Evolutionary conservation across 2,113 vertebrate genomes (phyloP).

Genomic region (Coryphaenoides rupestris): DNA sequence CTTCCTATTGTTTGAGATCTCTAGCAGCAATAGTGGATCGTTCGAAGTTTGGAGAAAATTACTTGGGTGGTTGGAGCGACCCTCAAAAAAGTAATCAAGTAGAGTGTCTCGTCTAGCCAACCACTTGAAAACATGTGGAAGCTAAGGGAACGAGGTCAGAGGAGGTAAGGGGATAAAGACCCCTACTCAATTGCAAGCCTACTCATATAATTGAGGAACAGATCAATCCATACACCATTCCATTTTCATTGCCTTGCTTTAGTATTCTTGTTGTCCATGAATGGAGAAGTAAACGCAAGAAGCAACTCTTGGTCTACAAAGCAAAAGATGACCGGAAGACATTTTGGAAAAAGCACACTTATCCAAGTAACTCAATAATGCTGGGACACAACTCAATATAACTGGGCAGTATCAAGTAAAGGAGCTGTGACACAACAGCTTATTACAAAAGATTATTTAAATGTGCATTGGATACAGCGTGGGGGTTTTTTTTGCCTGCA

Average conservation of each 20-base stretch:
- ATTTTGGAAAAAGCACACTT: no score
- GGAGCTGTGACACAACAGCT: slow-evolving; percentile 10
- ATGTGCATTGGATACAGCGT: slow-evolving; percentile 11
- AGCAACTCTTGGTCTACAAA: no score
- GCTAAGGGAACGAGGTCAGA: slow-evolving; percentile 42
- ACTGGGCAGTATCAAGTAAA: neutral
- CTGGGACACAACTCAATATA: neutral
- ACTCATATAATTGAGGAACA: slow-evolving; percentile 21
- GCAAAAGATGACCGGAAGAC: no score
- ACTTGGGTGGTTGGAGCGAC: slow-evolving; percentile 15
- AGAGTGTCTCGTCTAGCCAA: slow-evolving; percentile 38
- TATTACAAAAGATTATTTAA: slow-evolving; percentile 2
- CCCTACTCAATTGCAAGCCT: slow-evolving; percentile 19
- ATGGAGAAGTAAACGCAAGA: no score
- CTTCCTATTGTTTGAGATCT: slow-evolving; percentile 6
- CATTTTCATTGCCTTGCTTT: slow-evolving; percentile 12
- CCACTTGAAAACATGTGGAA: slow-evolving; percentile 44
- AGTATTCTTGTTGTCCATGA: slow-evolving; percentile 27
- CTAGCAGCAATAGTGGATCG: slow-evolving; percentile 28
- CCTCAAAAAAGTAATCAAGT: slow-evolving; percentile 53
- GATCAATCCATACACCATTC: slow-evolving; percentile 31
- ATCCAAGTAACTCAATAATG: neutral
- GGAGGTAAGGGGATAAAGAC: slow-evolving; percentile 40
- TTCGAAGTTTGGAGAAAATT: slow-evolving; percentile 24
- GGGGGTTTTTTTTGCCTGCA: slow-evolving; percentile 1